A percentile compares a stretch with the other conserved stretches of the same genome.
phyloP scores from a whole-genome alignment of 2,888 invertebrate genomes.

The Drosophila nigricruria region DNA sequence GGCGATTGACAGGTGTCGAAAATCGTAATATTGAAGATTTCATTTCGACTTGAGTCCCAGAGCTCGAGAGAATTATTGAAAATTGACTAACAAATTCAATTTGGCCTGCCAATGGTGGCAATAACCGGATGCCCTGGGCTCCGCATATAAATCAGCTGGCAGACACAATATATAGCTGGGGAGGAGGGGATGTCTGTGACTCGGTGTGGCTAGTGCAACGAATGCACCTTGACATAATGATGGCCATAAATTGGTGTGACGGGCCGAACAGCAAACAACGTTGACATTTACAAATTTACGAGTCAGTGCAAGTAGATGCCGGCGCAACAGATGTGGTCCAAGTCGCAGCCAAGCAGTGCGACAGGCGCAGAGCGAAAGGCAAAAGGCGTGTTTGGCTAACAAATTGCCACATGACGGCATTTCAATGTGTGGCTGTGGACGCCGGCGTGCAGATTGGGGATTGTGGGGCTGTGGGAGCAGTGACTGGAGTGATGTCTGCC shows the following conservation, averaged over 20 bases:
- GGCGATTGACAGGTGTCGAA: conserved; percentile 26
- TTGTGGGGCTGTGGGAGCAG: not conserved
- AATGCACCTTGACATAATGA: conserved; percentile 54
- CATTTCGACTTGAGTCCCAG: not conserved
- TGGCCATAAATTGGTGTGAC: conserved; percentile 60
- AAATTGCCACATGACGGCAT: conserved; percentile 58
- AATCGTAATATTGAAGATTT: conserved; percentile 20
- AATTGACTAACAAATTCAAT: conserved; percentile 29
- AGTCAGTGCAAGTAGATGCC: conserved; percentile 32
- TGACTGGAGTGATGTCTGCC: not conserved
- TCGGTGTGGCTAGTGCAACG: conserved; percentile 12
- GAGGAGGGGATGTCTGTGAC: not conserved
- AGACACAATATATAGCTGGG: not conserved
- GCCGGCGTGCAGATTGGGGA: conserved; percentile 10
- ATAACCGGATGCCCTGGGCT: conserved; percentile 1
- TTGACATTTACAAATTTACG: conserved; percentile 69
- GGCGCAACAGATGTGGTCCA: conserved; percentile 57
- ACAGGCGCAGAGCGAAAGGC: not conserved
- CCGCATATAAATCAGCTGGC: not conserved
- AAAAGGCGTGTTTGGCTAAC: conserved; percentile 51
- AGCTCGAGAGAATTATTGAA: conserved; percentile 6
- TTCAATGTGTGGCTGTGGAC: conserved; percentile 1
- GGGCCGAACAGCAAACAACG: conserved; percentile 29
- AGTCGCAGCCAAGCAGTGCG: not conserved
- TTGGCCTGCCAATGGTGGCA: conserved; percentile 11